phyloP scores from a whole-genome alignment of 2,113 vertebrate genomes.

The Recurvirostra avosetta region DNA sequence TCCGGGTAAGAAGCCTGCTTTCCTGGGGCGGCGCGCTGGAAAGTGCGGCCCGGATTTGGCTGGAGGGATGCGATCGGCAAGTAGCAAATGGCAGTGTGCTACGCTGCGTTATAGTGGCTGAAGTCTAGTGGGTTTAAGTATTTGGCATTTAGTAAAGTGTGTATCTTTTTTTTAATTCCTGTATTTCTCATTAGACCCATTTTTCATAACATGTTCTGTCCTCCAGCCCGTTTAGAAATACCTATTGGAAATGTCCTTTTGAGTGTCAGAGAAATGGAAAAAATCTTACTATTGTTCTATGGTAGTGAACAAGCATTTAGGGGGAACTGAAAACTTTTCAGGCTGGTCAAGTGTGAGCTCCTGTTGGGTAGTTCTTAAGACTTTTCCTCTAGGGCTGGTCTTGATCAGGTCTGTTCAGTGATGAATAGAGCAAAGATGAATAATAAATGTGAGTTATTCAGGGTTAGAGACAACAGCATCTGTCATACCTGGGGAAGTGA shows the following conservation, averaged over 20 bases:
- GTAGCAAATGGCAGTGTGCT: rapidly evolving
- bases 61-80: neutral
- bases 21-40: neutral
- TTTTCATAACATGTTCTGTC: rapidly evolving
- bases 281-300: rapidly evolving
- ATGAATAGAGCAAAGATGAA: neutral
- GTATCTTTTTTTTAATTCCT: neutral
- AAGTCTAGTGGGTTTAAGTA: rapidly evolving
- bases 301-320: rapidly evolving
- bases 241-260: neutral
- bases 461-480: neutral
- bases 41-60: neutral
- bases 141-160: no score
- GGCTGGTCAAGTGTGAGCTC: neutral
- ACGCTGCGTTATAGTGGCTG: rapidly evolving
- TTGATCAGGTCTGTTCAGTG: neutral
- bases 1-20: neutral
- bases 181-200: neutral
- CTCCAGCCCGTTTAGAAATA: neutral
- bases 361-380: no score
- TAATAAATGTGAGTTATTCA: neutral
- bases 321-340: no score
- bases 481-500: neutral
- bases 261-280: neutral
- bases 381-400: neutral